Percentiles rank a stretch among this genome's conserved stretches.
Evolutionary conservation across 1,140 invertebrate genomes (phyloP).

Genomic region (Leptinotarsa lineolata): DNA sequence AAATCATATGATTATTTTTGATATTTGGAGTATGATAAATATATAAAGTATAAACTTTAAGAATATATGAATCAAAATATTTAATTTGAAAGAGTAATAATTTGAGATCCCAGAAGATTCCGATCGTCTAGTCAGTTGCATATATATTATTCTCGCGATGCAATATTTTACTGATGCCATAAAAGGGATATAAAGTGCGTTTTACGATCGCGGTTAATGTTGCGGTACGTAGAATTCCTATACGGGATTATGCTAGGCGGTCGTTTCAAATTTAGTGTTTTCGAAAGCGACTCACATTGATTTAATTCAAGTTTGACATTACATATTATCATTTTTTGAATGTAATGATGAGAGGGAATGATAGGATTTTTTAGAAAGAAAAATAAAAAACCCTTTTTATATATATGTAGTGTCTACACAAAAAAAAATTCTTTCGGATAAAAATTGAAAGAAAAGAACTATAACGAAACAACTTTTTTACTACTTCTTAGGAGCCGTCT

Average conservation of each 20-base stretch:
- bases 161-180: conserved; percentile 58
- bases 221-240: conserved; percentile 53
- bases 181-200: conserved; percentile 57
- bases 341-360: neutral
- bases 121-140: conserved; percentile 16
- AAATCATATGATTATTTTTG: no score
- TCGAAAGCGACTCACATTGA: conserved; percentile 49
- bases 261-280: conserved; percentile 57
- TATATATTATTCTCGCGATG: conserved; percentile 56
- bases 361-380: no score
- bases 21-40: no score
- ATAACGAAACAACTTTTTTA: no score
- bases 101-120: conserved; percentile 10
- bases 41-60: neutral
- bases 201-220: conserved; percentile 57
- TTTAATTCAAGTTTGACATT: conserved; percentile 15
- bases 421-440: no score
- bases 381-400: no score
- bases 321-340: neutral
- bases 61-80: neutral
- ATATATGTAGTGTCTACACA: no score
- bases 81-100: conserved; percentile 12
- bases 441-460: no score
- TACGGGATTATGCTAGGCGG: conserved; percentile 51
- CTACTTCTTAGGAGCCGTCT: no score